Conservation (phyloP, 2,113 vertebrate species). For the Indicator indicator region DNA sequence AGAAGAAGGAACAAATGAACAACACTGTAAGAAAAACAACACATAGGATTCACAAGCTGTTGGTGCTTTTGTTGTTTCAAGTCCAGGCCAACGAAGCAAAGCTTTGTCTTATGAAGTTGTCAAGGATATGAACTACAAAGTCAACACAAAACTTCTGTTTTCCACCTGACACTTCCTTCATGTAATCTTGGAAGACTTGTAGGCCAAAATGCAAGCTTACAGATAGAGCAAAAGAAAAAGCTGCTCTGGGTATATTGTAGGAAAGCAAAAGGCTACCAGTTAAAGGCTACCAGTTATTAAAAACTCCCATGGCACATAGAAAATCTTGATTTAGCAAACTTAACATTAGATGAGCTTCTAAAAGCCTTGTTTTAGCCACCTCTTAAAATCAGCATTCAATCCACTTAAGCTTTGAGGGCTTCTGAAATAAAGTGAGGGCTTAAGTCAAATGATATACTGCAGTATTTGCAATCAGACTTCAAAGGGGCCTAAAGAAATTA, state of each 20-base stretch:
- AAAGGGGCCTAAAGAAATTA: background rate
- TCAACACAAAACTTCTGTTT: background rate
- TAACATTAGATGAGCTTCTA: background rate
- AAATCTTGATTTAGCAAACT: background rate
- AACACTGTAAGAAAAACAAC: background rate
- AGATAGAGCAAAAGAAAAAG: background rate
- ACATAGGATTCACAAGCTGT: background rate
- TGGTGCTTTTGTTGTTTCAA: background rate
- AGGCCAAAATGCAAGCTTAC: background rate
- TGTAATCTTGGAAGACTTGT: background rate
- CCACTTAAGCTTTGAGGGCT: background rate
- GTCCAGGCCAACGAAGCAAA: background rate
- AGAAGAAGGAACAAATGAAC: background rate
- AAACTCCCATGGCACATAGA: background rate
- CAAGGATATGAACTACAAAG: background rate
- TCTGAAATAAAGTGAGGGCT: background rate
- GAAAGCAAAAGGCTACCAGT: background rate
- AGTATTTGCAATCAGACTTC: background rate
- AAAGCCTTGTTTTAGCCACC: background rate
- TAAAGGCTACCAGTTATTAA: background rate
- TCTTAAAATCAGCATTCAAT: background rate
- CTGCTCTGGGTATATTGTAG: background rate
- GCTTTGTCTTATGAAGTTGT: background rate
- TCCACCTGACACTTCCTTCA: background rate
- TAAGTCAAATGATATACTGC: background rate